Evolutionary conservation across 2,888 invertebrate genomes (phyloP), one percentile per base, ranked within the genome.

Genomic region (Melolontha melolontha): DNA sequence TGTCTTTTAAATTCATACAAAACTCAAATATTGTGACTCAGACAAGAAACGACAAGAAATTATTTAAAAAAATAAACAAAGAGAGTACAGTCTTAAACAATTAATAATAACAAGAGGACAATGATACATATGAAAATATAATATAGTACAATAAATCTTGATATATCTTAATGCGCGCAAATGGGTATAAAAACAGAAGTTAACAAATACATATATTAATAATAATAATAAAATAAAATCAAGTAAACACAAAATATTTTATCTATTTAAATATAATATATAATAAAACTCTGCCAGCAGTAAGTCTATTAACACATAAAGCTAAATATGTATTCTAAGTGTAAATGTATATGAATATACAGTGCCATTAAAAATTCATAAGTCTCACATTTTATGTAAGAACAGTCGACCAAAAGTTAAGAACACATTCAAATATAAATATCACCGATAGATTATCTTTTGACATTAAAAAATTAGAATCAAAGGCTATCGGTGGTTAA

Each of bases 211-310:
- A 34, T 49, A 49, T 22, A 22, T 62, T 34, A 34, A 34, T 34
- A 34, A 34, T 29, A 29, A 49, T 59, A 66, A 59, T 68, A 72
- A 71, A 75, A 69, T 69, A 57, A 68, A 69, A 71, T 69, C 67
- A 64, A 50, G 65, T 72, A 71, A 71, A 74, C 72, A 72, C 71
- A 72, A 65, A 69, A 73, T 71, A 62, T 22, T 62, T 49, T 47
- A 29, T 62, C 34, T 39, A 47, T 72, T 70, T 66, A 66, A 41
- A 57, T 47, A 41, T 72, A 71, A 72, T 71, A 74, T 71, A 75
- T 75, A 66, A 55, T 55, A 66, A 74, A 75, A 74, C 47, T 74
- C 77, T 77, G 77, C 77, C 77, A 76, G 77, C 77, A 77, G 76
- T 76, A 74, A 76, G 67, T 68, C 67, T 71, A 69, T 63, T 52